A percentile compares a stretch with the other conserved stretches of the same genome.
phyloP scores from a whole-genome alignment of 2,797 vertebrate species.

The Mormyrus hasselquistii region DNA sequence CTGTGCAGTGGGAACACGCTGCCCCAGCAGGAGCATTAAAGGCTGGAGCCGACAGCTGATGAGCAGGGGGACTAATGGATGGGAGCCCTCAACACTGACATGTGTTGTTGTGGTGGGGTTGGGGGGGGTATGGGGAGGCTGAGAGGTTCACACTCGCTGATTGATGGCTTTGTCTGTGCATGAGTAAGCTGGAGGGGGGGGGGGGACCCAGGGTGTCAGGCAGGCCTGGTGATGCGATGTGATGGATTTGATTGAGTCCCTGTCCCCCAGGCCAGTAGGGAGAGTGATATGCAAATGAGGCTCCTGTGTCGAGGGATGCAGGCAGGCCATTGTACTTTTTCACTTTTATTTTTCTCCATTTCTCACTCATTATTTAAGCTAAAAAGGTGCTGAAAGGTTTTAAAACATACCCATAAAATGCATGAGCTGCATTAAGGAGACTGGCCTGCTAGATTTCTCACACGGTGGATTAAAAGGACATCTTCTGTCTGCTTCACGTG shows the following conservation, averaged over 20 bases:
- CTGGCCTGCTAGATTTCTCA: not conserved
- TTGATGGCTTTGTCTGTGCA: constrained; percentile 31
- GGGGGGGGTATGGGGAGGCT: not conserved
- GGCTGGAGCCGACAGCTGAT: not conserved
- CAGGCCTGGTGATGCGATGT: constrained; percentile 15
- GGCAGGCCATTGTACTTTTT: not conserved
- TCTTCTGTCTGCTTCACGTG: not conserved
- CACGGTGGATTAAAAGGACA: not conserved
- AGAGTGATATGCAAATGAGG: not conserved
- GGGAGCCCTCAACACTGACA: constrained; percentile 23
- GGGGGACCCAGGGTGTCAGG: constrained; percentile 10
- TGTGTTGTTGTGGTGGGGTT: constrained; percentile 29
- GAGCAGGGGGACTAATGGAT: constrained; percentile 28
- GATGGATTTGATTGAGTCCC: constrained; percentile 10
- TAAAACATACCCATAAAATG: not conserved
- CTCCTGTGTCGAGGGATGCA: not conserved
- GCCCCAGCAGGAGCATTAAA: not conserved
- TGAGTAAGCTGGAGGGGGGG: constrained; percentile 30
- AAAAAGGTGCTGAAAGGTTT: not conserved
- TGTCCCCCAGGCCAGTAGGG: not conserved
- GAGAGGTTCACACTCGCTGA: constrained; percentile 29
- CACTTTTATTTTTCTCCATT: not conserved
- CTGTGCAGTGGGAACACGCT: not conserved
- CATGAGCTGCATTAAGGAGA: not conserved
- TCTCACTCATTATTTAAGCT: not conserved